These are phyloP conservation scores for Euzophera pinguis DNA, from an alignment of 2,888 invertebrate genomes.

Conservation along the genomic window DNA sequence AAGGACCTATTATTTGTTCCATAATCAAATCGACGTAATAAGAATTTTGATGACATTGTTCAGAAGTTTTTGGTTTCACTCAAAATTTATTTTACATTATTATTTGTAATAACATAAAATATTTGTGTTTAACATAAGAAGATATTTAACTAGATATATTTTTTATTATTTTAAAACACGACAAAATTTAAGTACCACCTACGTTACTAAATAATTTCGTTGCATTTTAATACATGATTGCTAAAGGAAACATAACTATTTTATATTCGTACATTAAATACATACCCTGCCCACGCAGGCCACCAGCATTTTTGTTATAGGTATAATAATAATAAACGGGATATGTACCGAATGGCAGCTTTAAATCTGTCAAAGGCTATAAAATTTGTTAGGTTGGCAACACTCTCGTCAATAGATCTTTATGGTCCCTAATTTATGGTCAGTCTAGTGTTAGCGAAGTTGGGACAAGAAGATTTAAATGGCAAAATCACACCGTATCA, in stretches of 20 bases:
- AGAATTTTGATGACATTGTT: too few species aligned
- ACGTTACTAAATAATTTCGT: not conserved
- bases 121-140: too few species aligned
- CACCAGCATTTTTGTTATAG: slow-evolving; percentile 36
- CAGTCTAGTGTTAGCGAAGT: slow-evolving; percentile 10
- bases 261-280: too few species aligned
- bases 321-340: slow-evolving; percentile 44
- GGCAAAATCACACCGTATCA: too few species aligned
- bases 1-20: not conserved
- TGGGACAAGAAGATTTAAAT: not conserved
- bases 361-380: slow-evolving; percentile 51
- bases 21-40: too few species aligned
- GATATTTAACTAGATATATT: too few species aligned
- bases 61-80: too few species aligned
- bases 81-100: too few species aligned
- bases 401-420: slow-evolving; percentile 34
- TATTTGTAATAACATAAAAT: too few species aligned
- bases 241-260: not conserved
- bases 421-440: slow-evolving; percentile 31
- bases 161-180: too few species aligned
- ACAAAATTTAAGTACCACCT: too few species aligned
- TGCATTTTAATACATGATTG: not conserved
- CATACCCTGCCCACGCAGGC: slow-evolving; percentile 29
- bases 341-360: slow-evolving; percentile 28
- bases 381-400: slow-evolving; percentile 28